Conservation (phyloP, 2,797 vertebrate genomes). For the Carduelis carduelis region DNA sequence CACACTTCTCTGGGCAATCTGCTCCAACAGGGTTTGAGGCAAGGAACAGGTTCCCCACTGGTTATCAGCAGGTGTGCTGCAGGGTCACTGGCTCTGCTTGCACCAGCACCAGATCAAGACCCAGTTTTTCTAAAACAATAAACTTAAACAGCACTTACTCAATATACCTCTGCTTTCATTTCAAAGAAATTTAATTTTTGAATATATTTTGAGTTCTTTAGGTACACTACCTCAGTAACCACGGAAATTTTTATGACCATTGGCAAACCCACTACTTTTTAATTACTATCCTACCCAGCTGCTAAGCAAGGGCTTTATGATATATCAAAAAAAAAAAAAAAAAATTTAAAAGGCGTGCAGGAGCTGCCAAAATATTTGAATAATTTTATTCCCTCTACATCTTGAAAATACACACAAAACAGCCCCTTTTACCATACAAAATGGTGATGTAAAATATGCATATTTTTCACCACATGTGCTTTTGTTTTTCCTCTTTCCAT, state of each 20-base stretch:
- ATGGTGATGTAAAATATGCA: background rate
- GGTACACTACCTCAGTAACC: background rate
- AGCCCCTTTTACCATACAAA: background rate
- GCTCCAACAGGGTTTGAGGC: background rate
- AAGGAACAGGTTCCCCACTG: fast-evolving
- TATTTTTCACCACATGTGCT: background rate
- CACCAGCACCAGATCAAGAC: background rate
- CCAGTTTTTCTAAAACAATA: background rate
- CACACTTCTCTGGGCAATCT: background rate
- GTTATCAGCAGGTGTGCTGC: fast-evolving
- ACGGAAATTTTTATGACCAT: background rate
- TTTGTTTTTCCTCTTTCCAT: conserved; percentile 5
- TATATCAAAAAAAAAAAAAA: background rate
- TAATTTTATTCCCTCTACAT: background rate
- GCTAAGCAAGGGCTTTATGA: background rate
- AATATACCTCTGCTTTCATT: background rate
- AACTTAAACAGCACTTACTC: background rate
- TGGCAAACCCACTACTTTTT: background rate
- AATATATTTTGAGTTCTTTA: background rate
- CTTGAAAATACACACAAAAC: background rate
- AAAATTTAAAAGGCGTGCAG: no score
- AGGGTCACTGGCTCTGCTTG: background rate
- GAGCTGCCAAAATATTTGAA: background rate
- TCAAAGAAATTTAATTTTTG: background rate
- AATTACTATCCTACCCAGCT: background rate